These are phyloP conservation scores for Camponotus vicinus DNA, from an alignment of 1,140 invertebrate genomes.

Conservation along the genomic window DNA sequence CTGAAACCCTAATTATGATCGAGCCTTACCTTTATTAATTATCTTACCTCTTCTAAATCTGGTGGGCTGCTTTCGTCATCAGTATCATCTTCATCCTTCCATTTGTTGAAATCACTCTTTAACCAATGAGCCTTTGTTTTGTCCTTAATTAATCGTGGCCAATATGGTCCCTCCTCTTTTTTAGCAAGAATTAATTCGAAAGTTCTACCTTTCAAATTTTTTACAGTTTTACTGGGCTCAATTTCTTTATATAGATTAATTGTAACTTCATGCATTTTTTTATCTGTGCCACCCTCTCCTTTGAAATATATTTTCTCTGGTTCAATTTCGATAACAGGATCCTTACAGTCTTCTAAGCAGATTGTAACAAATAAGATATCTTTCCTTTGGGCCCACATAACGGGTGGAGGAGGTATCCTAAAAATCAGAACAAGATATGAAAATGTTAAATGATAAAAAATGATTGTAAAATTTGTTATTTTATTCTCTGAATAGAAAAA, in stretches of 20 bases:
- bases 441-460: no score
- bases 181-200: constrained; percentile 88
- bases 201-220: constrained; percentile 87
- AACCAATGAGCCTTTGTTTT: constrained; percentile 97
- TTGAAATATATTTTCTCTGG: constrained; percentile 94
- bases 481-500: no score
- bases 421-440: constrained; percentile 61
- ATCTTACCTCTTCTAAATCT: constrained; percentile 88
- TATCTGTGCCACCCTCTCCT: constrained; percentile 94
- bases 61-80: constrained; percentile 88
- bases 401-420: constrained; percentile 90
- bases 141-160: constrained; percentile 95
- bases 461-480: neutral
- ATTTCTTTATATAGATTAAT: constrained; percentile 94
- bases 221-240: constrained; percentile 91
- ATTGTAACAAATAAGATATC: constrained; percentile 94
- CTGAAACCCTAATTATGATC: constrained; percentile 52
- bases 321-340: constrained; percentile 94
- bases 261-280: constrained; percentile 94
- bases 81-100: constrained; percentile 97
- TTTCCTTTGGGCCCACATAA: constrained; percentile 96
- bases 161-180: constrained; percentile 93
- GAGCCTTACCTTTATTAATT: neutral
- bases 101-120: constrained; percentile 98
- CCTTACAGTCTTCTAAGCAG: constrained; percentile 95